Base-by-base conservation (phyloP, 2,888 invertebrate species). In the Trypoxylon attenuatum region DNA sequence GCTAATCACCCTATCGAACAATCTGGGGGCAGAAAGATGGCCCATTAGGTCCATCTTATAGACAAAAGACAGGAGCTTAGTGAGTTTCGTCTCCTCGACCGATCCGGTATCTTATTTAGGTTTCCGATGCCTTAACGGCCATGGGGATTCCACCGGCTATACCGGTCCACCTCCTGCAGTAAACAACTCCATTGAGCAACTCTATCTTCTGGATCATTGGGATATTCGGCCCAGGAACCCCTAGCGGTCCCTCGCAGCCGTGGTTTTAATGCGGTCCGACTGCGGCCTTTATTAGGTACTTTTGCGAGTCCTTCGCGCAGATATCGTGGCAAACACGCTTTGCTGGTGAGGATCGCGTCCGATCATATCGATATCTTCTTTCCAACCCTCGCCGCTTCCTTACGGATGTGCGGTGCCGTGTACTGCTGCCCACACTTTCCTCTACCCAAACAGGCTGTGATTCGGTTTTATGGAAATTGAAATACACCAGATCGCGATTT, bases 141-240 rank as follows among this genome's bases (percentile, higher is more conserved):
- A 39, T n/a, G 10, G 19, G 45, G 50, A 66, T 46, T 54, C 33
- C 6, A 13, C 25, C 8, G 27, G 47, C 50, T 54, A 45, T 19
- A 57, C 55, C 59, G 23, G 15, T 10, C 33, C 13, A 13, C 33
- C 21, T 46, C 13, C 23, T 16, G 8, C 51, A 38, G 54, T 58
- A 69, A 69, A 69, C 68, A 68, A 58, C 57, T 58, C 52, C 56
- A 68, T 52, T 51, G 51, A 6, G 25, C 15, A 51, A 53, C 38
- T 68, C 58, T 55, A 69, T 69, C 62, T 62, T 42, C 51, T 16
- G 52, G 62, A 61, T 54, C 46, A 27, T 15, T 13, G 18, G 59
- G 43, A 50, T 23, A 52, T 16, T 18, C 16, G 4, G 19, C 33
- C 45, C 50, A 10, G 27, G 41, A 16, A 50, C 50, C 33, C n/a